Conservation (phyloP, 2,888 invertebrate genomes). For the Molanna angustata region DNA sequence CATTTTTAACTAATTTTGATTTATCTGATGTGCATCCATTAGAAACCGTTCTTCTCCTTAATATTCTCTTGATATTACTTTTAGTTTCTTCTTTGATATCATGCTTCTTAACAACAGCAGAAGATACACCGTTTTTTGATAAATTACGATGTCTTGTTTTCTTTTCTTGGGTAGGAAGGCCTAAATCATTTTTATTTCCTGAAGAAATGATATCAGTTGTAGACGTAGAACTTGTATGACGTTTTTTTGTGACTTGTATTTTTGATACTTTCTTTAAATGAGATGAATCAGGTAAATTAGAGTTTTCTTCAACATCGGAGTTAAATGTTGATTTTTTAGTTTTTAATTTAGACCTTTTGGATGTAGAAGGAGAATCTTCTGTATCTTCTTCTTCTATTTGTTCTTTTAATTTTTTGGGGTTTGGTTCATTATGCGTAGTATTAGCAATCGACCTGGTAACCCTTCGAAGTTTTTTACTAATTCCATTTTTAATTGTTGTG, state of each 20-base stretch:
- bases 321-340: too few species aligned
- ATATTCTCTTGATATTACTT: slow-evolving; percentile 17
- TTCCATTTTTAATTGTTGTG: slow-evolving; percentile 32
- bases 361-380: too few species aligned
- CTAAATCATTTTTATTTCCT: slow-evolving; percentile 1
- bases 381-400: too few species aligned
- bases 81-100: slow-evolving; percentile 17
- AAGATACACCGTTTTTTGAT: slow-evolving; percentile 34
- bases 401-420: not conserved
- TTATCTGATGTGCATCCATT: not conserved
- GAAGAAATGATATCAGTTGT: slow-evolving; percentile 2
- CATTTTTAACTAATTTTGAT: too few species aligned
- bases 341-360: too few species aligned
- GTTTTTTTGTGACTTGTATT: too few species aligned
- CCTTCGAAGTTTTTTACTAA: slow-evolving; percentile 27
- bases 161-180: slow-evolving; percentile 12
- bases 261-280: too few species aligned
- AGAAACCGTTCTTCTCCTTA: slow-evolving; percentile 18
- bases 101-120: slow-evolving; percentile 29
- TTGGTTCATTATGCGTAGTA: not conserved
- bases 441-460: slow-evolving; percentile 28
- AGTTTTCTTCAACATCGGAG: too few species aligned
- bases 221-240: too few species aligned
- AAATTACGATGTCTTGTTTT: slow-evolving; percentile 25
- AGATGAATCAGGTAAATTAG: too few species aligned